Evolutionary conservation across 2,113 vertebrate species (phyloP).

Genomic region (Thinocorus orbignyianus): DNA sequence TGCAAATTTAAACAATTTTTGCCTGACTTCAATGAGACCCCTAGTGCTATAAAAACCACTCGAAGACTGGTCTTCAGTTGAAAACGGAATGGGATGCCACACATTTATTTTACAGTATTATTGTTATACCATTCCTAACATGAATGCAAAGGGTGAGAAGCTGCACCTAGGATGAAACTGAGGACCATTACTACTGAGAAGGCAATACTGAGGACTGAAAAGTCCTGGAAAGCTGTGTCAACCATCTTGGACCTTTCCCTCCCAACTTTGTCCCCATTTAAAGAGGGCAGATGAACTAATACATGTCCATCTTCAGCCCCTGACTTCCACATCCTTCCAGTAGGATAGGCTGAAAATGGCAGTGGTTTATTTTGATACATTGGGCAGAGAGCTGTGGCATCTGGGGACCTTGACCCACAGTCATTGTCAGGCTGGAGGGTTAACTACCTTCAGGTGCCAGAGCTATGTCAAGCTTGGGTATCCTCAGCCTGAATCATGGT

Average conservation of each 20-base stretch:
- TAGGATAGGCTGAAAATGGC: not conserved
- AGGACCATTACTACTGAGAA: not conserved
- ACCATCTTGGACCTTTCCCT: not conserved
- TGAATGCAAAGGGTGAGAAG: not conserved
- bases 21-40: not conserved
- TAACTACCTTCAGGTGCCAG: not conserved
- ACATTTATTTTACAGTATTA: not conserved
- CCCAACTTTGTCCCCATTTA: not conserved
- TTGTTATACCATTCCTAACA: not conserved
- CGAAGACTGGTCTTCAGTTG: not conserved
- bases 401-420: not conserved
- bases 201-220: fast-evolving
- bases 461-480: not conserved
- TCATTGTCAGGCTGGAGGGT: not conserved
- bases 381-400: not conserved
- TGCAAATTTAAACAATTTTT: not conserved
- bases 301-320: no score
- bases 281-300: not conserved
- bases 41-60: not conserved
- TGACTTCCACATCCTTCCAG: not conserved
- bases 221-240: not conserved
- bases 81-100: not conserved
- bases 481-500: not conserved
- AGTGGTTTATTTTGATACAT: not conserved
- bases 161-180: not conserved